A percentile compares a stretch with the other conserved stretches of the same genome.
phyloP scores from a whole-genome alignment of 2,888 invertebrate genomes.

The Zaprionus lineosus region DNA sequence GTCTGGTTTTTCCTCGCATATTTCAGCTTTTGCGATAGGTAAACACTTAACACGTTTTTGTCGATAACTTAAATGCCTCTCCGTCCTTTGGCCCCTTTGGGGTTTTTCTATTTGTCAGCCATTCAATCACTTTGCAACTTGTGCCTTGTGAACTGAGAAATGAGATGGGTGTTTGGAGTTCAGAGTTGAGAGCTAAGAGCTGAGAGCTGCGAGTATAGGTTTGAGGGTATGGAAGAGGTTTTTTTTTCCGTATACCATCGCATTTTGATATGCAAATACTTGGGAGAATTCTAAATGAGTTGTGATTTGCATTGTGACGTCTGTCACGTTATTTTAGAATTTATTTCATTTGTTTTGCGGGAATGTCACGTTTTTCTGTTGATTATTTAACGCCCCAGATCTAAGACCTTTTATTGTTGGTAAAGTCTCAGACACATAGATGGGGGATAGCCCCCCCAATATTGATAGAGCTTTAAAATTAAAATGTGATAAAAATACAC shows the following conservation, averaged over 20 bases:
- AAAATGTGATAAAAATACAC: no score
- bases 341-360: slow-evolving; percentile 67
- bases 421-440: not conserved
- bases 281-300: slow-evolving; percentile 39
- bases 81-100: not conserved
- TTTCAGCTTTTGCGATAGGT: slow-evolving; percentile 74
- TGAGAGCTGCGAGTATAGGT: no score
- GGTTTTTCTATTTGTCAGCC: slow-evolving; percentile 62
- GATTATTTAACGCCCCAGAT: slow-evolving; percentile 55
- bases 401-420: not conserved
- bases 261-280: slow-evolving; percentile 55
- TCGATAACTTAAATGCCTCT: slow-evolving; percentile 60
- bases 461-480: slow-evolving; percentile 5
- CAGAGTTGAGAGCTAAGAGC: slow-evolving; percentile 14
- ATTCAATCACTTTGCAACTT: slow-evolving; percentile 62
- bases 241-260: slow-evolving; percentile 17
- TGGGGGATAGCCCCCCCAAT: not conserved
- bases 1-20: slow-evolving; percentile 21
- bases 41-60: slow-evolving; percentile 82
- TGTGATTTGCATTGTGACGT: slow-evolving; percentile 37
- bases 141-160: no score
- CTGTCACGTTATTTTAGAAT: slow-evolving; percentile 55
- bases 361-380: slow-evolving; percentile 71
- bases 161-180: not conserved
- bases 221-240: slow-evolving; percentile 20